Evolutionary conservation across 2,888 invertebrate species (phyloP).

Genomic region (Parochlus steinenii): DNA sequence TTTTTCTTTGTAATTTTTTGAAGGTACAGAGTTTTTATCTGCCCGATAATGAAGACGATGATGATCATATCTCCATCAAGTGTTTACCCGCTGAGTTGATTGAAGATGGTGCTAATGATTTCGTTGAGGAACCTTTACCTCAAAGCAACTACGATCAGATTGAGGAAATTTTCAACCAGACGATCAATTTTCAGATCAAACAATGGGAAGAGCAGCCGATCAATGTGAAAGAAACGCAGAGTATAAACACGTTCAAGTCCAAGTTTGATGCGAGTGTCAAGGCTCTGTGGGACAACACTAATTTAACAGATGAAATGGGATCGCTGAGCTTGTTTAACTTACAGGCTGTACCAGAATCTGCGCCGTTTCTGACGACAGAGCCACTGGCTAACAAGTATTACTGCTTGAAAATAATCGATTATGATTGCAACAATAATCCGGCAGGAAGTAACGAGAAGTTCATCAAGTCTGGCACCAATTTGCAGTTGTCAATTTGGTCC

Average conservation of each 20-base stretch:
- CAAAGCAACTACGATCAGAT: constrained; percentile 21
- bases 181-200: constrained; percentile 26
- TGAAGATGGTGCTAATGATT: constrained; percentile 20
- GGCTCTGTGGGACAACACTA: constrained; percentile 42
- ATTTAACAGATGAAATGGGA: constrained; percentile 17
- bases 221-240: constrained; percentile 1
- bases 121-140: constrained; percentile 21
- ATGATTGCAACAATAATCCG: constrained; percentile 15
- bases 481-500: constrained; percentile 38
- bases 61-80: not conserved
- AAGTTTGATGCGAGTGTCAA: constrained; percentile 52
- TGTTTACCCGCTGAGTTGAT: constrained; percentile 8
- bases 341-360: constrained; percentile 41
- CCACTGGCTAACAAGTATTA: constrained; percentile 23
- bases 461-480: constrained; percentile 33
- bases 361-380: constrained; percentile 18
- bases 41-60: constrained; percentile 4
- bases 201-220: constrained; percentile 31
- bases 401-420: constrained; percentile 1
- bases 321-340: constrained; percentile 21
- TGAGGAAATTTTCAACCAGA: no score
- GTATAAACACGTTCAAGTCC: constrained; percentile 41
- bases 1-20: no score
- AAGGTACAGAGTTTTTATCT: no score
- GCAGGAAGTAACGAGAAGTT: constrained; percentile 20